Conservation (phyloP, 2,888 invertebrate genomes). For the Acholoe squamosa region DNA sequence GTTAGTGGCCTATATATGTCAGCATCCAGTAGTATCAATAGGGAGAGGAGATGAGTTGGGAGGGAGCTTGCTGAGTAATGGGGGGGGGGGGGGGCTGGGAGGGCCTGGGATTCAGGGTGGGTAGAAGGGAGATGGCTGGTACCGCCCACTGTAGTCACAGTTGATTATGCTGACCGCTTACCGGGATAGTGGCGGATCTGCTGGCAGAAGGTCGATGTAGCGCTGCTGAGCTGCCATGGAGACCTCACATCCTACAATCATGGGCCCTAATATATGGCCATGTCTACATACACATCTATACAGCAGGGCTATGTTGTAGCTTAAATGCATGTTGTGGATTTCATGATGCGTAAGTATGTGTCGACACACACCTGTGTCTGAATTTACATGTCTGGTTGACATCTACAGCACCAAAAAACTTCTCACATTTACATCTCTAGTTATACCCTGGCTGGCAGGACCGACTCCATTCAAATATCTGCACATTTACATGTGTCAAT, state of each 20-base stretch:
- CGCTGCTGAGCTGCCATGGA: background rate
- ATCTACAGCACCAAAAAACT: too few relatives aligned
- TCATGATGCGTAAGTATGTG: too few relatives aligned
- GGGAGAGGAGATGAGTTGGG: background rate
- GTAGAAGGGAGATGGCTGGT: background rate
- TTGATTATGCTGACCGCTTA: constrained; percentile 21
- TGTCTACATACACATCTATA: background rate
- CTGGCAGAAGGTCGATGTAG: background rate
- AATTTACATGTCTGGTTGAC: too few relatives aligned
- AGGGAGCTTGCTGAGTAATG: background rate
- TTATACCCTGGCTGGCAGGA: too few relatives aligned
- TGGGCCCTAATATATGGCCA: background rate
- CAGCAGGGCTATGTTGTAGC: too few relatives aligned
- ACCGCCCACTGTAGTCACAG: constrained; percentile 12
- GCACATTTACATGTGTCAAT: too few relatives aligned
- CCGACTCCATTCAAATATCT: too few relatives aligned
- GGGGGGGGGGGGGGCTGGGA: background rate
- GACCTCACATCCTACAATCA: background rate
- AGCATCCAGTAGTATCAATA: background rate
- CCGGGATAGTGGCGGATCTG: background rate
- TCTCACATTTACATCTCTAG: too few relatives aligned
- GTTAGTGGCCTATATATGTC: constrained; percentile 37
- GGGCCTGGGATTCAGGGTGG: background rate
- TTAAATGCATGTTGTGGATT: too few relatives aligned
- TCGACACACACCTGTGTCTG: too few relatives aligned